Evolutionary conservation across 2,113 vertebrate genomes (phyloP).

Genomic region (Lynx canadensis): DNA sequence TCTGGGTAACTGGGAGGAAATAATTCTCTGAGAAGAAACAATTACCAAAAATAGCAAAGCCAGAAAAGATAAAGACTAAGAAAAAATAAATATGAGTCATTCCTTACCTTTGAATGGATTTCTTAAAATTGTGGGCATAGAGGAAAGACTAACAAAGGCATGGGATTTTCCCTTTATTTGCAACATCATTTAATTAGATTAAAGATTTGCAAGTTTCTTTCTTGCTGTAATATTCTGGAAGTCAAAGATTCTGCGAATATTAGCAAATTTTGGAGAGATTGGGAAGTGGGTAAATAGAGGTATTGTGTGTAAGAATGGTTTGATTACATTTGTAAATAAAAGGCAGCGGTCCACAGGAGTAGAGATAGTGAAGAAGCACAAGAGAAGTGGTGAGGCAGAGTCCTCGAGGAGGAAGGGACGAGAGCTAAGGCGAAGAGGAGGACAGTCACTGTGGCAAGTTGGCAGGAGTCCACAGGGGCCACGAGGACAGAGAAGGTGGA

Average conservation of each 20-base stretch:
- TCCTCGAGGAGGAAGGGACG: neutral
- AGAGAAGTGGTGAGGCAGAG: neutral
- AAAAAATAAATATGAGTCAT: neutral
- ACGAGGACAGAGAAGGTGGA: neutral
- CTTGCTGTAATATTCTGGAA: neutral
- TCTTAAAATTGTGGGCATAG: neutral
- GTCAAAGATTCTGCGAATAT: neutral
- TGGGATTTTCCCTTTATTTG: neutral
- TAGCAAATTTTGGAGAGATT: neutral
- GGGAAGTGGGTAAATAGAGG: neutral
- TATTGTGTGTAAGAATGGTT: neutral
- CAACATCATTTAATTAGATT: neutral
- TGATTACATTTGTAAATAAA: neutral
- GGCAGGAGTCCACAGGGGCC: neutral
- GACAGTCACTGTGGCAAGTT: neutral
- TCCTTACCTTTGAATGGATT: neutral
- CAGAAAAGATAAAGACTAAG: neutral
- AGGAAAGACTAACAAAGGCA: neutral
- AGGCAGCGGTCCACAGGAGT: neutral
- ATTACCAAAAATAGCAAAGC: neutral
- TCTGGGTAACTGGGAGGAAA: neutral
- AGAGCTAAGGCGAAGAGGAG: neutral
- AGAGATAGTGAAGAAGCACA: neutral
- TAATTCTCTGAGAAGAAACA: neutral
- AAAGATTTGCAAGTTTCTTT: neutral